These are phyloP conservation scores for Rhea pennata DNA, from an alignment of 2,113 vertebrate genomes.

Conservation along the genomic window DNA sequence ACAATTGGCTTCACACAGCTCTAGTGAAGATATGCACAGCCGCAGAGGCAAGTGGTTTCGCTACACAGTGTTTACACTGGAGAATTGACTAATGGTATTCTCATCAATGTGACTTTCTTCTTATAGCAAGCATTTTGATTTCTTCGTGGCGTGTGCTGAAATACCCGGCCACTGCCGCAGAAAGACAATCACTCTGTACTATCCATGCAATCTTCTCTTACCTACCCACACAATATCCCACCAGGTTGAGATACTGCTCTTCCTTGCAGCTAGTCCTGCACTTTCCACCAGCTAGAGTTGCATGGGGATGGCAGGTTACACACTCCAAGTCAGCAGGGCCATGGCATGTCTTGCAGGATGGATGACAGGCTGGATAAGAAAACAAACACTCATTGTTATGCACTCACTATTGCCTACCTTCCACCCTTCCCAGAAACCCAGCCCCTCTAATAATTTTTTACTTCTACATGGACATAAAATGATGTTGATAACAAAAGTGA, in stretches of 20 bases:
- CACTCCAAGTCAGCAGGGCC: conserved; percentile 81
- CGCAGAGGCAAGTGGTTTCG: background rate
- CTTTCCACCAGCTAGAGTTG: conserved; percentile 60
- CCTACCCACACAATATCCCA: conserved; percentile 85
- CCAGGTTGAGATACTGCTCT: conserved; percentile 81
- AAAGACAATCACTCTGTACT: fast-evolving
- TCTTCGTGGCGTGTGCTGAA: background rate
- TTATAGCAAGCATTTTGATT: background rate
- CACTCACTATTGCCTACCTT: background rate
- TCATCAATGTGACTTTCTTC: background rate
- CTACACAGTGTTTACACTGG: fast-evolving
- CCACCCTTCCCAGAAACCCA: background rate
- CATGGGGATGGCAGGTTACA: conserved; percentile 77
- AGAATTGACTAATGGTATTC: background rate
- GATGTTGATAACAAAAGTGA: background rate
- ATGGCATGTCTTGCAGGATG: conserved; percentile 79
- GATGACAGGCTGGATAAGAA: conserved; percentile 79
- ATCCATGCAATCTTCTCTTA: background rate
- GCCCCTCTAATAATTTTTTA: background rate
- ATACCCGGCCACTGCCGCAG: background rate
- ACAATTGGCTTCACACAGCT: background rate
- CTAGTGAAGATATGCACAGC: fast-evolving
- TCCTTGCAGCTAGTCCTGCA: conserved; percentile 81
- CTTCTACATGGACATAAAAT: background rate
- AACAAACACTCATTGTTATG: background rate